Evolutionary conservation across 2,797 vertebrate genomes (phyloP).

Genomic region (Heliangelus exortis): DNA sequence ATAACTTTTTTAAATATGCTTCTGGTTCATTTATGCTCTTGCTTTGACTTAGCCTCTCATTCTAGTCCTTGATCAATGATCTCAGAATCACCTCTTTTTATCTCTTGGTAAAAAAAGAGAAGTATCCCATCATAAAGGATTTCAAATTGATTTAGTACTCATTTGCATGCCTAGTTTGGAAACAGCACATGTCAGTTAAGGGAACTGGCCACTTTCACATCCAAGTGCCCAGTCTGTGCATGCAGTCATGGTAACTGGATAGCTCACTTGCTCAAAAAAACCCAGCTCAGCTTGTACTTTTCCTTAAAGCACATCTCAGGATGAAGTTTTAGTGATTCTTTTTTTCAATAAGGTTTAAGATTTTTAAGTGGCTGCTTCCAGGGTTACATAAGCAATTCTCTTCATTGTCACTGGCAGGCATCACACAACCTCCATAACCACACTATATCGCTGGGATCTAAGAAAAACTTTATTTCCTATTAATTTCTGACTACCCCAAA

Average conservation of each 20-base stretch:
- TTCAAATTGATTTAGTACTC: neutral
- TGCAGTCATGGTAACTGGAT: neutral
- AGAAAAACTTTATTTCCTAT: neutral
- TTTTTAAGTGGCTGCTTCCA: neutral
- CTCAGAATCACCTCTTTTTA: neutral
- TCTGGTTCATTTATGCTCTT: neutral
- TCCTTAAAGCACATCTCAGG: neutral
- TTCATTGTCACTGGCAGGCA: neutral
- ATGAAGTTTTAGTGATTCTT: neutral
- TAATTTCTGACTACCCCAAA: neutral
- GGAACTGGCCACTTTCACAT: neutral
- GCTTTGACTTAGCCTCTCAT: neutral
- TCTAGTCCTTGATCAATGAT: neutral
- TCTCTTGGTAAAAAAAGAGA: neutral
- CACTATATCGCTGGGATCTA: neutral
- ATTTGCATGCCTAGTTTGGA: neutral
- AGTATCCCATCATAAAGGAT: neutral
- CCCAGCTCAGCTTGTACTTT: neutral
- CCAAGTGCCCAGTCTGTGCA: neutral
- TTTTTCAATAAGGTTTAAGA: neutral
- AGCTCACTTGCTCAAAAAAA: neutral
- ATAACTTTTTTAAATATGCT: neutral
- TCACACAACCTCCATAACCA: neutral
- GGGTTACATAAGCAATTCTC: neutral
- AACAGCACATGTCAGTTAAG: neutral